Conservation (phyloP, 2,113 vertebrate genomes). For the Amphiprion percula region DNA sequence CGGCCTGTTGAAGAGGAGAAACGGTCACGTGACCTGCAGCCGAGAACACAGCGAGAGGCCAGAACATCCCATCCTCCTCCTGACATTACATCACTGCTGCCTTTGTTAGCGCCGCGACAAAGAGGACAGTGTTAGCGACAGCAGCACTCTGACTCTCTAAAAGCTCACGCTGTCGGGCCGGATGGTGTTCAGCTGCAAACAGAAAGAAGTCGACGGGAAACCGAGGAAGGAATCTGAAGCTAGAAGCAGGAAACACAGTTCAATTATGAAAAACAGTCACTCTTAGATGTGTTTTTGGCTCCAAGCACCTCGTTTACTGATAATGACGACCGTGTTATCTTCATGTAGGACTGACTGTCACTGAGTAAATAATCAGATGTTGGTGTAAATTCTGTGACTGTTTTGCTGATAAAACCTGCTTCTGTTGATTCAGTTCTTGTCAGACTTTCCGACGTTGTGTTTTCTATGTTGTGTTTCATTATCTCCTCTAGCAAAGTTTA, state of each 20-base stretch:
- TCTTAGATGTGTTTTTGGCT: neutral
- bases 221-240: neutral
- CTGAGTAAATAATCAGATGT: neutral
- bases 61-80: slow-evolving; percentile 31
- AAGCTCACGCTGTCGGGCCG: slow-evolving; percentile 31
- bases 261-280: neutral
- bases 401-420: no score
- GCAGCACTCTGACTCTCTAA: slow-evolving; percentile 55
- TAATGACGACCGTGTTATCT: neutral
- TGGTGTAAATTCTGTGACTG: neutral
- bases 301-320: neutral
- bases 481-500: no score
- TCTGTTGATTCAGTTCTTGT: no score
- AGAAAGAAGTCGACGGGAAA: neutral
- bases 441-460: neutral
- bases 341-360: neutral
- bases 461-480: no score
- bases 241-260: neutral
- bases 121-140: slow-evolving; percentile 79
- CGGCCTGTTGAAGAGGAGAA: neutral
- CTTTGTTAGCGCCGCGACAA: slow-evolving; percentile 82
- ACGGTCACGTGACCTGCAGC: slow-evolving; percentile 56
- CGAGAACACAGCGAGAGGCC: neutral
- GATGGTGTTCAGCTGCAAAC: slow-evolving; percentile 1
- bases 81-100: slow-evolving; percentile 72